Evolutionary conservation across 2,797 vertebrate species (phyloP), one percentile per base, ranked within the genome.

Genomic region (Oceanodroma leucorhoa): DNA sequence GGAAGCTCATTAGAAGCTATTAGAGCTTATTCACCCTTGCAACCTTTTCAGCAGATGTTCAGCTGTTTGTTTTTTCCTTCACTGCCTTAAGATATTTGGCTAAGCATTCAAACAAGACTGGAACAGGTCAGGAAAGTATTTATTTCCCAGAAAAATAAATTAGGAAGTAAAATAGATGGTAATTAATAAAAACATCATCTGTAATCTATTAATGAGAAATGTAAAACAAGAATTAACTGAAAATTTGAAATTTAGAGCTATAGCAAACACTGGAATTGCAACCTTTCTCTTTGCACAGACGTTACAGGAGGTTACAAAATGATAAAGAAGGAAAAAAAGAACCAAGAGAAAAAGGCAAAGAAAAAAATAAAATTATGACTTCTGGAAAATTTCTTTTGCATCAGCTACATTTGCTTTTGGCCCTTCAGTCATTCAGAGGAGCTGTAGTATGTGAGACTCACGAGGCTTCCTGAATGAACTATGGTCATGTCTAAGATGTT

Each of bases 21-120:
- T 90, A 94, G 78, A 90, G 93, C 85, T 97, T 95, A 93, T 97
- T 97, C 95, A 93, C 85, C 85, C 91, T 96, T 82, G 79, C 90
- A 97, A 97, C 88, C 91, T 95, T 94, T 95, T 95, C 83, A 81
- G 55, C 90, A 92, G 94, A 96, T 94, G 96, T 93, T 97, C 95
- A 90, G 53, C 60, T 91, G 81, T 93, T 95, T 93, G 81, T 90
- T 94, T 93, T 96, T 95, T 75, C 77, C 77, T 89, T 90, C 66
- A 64, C 36, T 93, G 95, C 95, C 87, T 88, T 91, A 64, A 95
- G 95, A 82, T 87, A 94, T 95, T 97, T 96, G 95, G 70, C 83
- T 93, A 84, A 92, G 81, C 69, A 77, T 90, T 95, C 61, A 83
- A 95, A 75, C 46, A 83, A 80, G 81, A 65, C 57, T 83, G 81